Evolutionary conservation across 1,140 invertebrate genomes (phyloP), one percentile per base, ranked within the genome.

Genomic region (Acromyrmex charruanus): DNA sequence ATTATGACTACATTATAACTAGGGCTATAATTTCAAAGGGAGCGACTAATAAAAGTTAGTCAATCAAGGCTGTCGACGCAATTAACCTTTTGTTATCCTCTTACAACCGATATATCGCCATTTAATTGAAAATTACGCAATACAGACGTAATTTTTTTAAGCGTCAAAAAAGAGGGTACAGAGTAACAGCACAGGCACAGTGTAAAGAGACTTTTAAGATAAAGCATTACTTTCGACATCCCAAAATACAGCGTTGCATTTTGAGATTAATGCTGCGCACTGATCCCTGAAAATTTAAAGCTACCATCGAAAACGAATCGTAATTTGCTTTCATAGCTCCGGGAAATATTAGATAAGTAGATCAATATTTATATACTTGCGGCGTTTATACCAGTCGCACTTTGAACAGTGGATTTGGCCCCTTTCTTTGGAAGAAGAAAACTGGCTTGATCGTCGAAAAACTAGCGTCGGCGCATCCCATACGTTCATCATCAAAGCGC

Each of bases 351-450:
- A 68, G 39, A n/a, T 63, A 31, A 51, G 55, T 69, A 74, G 44
- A 84, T 74, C 39, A 75, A 44, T 44, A 61, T 39, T 39, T 66
- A 74, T 25, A 77, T 55, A 69, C n/a, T 55, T 61, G 18, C 53
- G 21, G 28, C 44, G 49, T 21, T 65, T 59, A 65, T 31, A 28
- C 55, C 81, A 90, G 63, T 89, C 84, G 35, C 39, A 74, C 39
- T 77, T 69, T 82, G 25, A 51, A 89, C 74, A 61, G 44, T 85
- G 69, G 79, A 90, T 90, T 90, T 90, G 89, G 89, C 89, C 89
- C 89, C 89, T 90, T 88, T 90, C 89, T 90, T 90, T 88, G 89
- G 89, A 90, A 90, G 89, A 90, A 90, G 87, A 90, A 90, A 90
- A 88, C 82, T 90, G 85, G 89, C 88, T 90, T 68, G 85, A 87